These are phyloP conservation scores for Halisarca cf. caerulea DNA, from an alignment of 37 sponge, comb jelly and placozoan species.

Conservation along the genomic window DNA sequence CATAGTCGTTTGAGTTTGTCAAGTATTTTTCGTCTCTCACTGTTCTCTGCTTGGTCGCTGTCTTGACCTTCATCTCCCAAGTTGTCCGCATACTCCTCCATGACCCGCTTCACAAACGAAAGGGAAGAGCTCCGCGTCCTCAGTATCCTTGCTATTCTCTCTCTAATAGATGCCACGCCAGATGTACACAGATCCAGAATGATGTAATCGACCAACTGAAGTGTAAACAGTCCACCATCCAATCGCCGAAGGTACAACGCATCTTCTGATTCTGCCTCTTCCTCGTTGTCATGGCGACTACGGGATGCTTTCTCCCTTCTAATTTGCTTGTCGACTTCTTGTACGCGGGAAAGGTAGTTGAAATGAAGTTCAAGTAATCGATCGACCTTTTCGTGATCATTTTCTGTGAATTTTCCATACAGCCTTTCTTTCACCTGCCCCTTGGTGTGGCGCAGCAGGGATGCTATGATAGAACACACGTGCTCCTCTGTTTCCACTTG, in stretches of 20 bases:
- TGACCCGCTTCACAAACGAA: slow-evolving; percentile 35
- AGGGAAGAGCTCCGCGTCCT: slow-evolving; percentile 66
- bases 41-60: slow-evolving; percentile 8
- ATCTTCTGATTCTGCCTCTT: slow-evolving; percentile 63
- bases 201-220: slow-evolving; percentile 89
- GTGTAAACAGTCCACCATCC: slow-evolving; percentile 92
- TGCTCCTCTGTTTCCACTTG: slow-evolving; percentile 92
- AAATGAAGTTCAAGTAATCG: slow-evolving; percentile 93
- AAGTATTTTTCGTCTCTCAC: slow-evolving; percentile 12
- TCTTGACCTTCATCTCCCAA: slow-evolving; percentile 39
- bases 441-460: slow-evolving; percentile 76
- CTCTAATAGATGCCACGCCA: slow-evolving; percentile 30
- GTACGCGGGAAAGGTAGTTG: slow-evolving; percentile 68
- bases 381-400: slow-evolving; percentile 93
- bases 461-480: slow-evolving; percentile 84
- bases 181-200: slow-evolving; percentile 68
- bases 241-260: slow-evolving; percentile 77
- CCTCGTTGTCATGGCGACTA: slow-evolving; percentile 23
- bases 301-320: slow-evolving; percentile 29
- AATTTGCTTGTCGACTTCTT: slow-evolving; percentile 37
- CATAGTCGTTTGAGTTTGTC: slow-evolving; percentile 39
- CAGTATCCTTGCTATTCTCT: slow-evolving; percentile 60
- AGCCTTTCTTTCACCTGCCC: slow-evolving; percentile 53
- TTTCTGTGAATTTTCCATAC: slow-evolving; percentile 90
- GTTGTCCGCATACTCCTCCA: slow-evolving; percentile 66